Evolutionary conservation across 2,888 invertebrate genomes (phyloP).

Genomic region (Tenthredo notha): DNA sequence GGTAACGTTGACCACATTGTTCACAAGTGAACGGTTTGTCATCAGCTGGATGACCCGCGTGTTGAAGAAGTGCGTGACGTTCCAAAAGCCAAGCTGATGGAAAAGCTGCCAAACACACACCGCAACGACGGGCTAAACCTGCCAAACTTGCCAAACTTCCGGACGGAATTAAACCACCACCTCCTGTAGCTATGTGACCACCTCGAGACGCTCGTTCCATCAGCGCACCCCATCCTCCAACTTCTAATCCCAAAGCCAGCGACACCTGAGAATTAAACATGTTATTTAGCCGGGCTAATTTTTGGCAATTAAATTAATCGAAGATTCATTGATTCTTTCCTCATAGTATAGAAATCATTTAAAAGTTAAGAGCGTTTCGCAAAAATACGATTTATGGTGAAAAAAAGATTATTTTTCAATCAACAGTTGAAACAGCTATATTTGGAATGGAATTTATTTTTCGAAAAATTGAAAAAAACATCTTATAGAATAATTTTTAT

Average conservation of each 20-base stretch:
- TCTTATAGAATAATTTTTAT: too few relatives aligned
- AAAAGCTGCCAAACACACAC: conserved; percentile 92
- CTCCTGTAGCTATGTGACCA: conserved; percentile 60
- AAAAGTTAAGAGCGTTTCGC: too few relatives aligned
- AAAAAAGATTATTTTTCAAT: too few relatives aligned
- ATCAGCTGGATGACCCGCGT: conserved; percentile 85
- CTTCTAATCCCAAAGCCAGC: conserved; percentile 76
- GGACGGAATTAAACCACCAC: conserved; percentile 60
- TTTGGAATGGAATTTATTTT: too few relatives aligned
- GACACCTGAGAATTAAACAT: conserved; percentile 70
- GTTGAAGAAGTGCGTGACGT: conserved; percentile 91
- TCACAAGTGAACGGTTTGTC: conserved; percentile 96
- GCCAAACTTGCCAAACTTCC: conserved; percentile 73
- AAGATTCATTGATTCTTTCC: neutral
- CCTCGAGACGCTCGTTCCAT: conserved; percentile 74
- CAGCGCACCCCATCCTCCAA: conserved; percentile 78
- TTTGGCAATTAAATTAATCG: neutral
- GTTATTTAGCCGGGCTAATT: neutral
- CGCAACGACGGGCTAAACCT: conserved; percentile 82
- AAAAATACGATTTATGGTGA: too few relatives aligned
- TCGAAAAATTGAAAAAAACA: too few relatives aligned
- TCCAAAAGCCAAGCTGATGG: conserved; percentile 93
- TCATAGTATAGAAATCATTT: too few relatives aligned
- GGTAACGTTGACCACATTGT: conserved; percentile 94
- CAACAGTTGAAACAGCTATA: too few relatives aligned